A percentile compares a stretch with the other conserved stretches of the same genome.
These are phyloP conservation scores for Labia minor DNA, from an alignment of 2,888 invertebrate genomes.

Conservation along the genomic window DNA sequence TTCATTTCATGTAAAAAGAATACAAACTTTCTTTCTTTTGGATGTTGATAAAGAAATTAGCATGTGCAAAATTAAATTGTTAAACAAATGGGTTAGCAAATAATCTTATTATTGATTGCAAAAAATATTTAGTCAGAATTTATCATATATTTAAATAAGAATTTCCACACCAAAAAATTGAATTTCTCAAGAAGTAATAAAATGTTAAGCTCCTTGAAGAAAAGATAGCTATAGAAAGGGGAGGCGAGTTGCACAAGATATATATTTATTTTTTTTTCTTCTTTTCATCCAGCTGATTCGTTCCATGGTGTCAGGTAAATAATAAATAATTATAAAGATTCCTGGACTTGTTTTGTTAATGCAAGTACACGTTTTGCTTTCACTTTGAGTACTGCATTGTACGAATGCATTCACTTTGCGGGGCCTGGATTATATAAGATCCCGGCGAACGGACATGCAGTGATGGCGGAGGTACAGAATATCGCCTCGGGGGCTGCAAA, in stretches of 20 bases:
- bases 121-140: background rate
- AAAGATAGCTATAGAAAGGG: background rate
- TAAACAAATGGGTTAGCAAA: background rate
- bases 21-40: background rate
- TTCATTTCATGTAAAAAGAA: background rate
- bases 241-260: background rate
- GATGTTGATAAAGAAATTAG: background rate
- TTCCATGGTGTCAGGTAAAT: background rate
- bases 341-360: background rate
- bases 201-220: background rate
- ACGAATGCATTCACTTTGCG: background rate
- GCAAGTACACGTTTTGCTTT: slow-evolving; percentile 1
- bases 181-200: background rate
- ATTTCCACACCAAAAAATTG: background rate
- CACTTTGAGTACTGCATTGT: background rate
- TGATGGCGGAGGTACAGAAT: background rate
- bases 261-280: background rate
- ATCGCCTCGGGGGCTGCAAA: background rate
- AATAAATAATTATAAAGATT: background rate
- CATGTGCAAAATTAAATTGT: background rate
- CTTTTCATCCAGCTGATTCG: background rate
- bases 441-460: background rate
- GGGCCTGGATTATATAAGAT: background rate
- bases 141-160: background rate
- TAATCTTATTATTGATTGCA: background rate